Evolutionary conservation across 2,797 vertebrate genomes (phyloP).

Genomic region (Menidia menidia): DNA sequence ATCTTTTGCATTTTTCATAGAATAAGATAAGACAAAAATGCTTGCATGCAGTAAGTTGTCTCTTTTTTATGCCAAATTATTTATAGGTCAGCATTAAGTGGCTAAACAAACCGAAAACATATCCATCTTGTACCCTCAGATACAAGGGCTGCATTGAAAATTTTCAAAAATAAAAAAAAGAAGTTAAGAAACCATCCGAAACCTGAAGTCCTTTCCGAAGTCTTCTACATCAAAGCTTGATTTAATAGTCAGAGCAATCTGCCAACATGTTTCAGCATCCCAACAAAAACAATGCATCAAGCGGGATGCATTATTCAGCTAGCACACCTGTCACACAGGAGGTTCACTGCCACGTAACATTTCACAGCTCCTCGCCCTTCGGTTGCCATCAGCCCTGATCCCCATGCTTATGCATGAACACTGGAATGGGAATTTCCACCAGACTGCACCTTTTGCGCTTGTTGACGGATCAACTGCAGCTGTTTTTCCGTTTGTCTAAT

Average conservation of each 20-base stretch:
- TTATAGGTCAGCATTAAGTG: background rate
- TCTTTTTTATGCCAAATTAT: background rate
- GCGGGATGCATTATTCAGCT: constrained; percentile 53
- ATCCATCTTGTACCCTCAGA: background rate
- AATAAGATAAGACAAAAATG: background rate
- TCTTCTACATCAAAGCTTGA: background rate
- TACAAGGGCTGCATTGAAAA: background rate
- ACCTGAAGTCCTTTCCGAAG: background rate
- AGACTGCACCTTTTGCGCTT: constrained; percentile 9
- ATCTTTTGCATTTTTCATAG: background rate
- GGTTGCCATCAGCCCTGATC: constrained; percentile 37
- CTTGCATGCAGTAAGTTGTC: too few species aligned
- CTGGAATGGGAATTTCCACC: constrained; percentile 9
- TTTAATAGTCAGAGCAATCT: constrained; percentile 26
- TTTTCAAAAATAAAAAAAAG: background rate
- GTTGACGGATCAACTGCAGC: constrained; percentile 27
- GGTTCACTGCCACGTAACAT: constrained; percentile 49
- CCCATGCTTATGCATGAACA: constrained; percentile 58
- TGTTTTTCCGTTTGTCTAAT: background rate
- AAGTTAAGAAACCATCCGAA: background rate
- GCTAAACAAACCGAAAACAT: background rate
- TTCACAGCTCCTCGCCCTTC: constrained; percentile 53
- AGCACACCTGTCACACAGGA: constrained; percentile 49
- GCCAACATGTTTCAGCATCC: constrained; percentile 24
- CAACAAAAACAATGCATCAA: constrained; percentile 40